These are phyloP conservation scores for Lingula anatina DNA, from an alignment of 2,888 invertebrate genomes.

Conservation along the genomic window DNA sequence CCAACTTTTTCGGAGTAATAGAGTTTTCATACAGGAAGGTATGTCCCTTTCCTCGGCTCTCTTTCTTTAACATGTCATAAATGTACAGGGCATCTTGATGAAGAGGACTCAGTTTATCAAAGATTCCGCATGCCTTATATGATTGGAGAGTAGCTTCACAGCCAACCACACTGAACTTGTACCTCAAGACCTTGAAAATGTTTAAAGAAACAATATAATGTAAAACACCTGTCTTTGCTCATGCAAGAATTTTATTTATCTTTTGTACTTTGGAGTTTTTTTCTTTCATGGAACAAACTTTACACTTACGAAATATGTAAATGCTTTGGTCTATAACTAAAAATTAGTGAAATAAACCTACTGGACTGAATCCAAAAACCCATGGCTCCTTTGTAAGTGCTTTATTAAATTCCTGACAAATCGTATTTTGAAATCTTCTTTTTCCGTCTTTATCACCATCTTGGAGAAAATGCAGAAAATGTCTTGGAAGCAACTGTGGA, in stretches of 20 bases:
- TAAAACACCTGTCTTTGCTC: no score
- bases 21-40: constrained; percentile 18
- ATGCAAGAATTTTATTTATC: no score
- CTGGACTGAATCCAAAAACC: constrained; percentile 29
- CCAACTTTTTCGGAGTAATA: constrained; percentile 10
- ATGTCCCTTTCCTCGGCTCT: constrained; percentile 27
- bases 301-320: neutral
- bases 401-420: no score
- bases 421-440: no score
- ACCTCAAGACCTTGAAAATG: constrained; percentile 21
- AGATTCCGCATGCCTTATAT: constrained; percentile 18
- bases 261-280: no score
- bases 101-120: constrained; percentile 15
- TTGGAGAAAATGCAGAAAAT: constrained; percentile 19
- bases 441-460: constrained; percentile 6
- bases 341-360: constrained; percentile 9
- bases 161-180: constrained; percentile 19
- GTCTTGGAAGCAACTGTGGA: constrained; percentile 27
- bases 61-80: constrained; percentile 33
- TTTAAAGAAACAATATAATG: no score
- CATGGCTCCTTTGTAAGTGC: constrained; percentile 24
- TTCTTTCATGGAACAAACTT: no score
- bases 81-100: constrained; percentile 31
- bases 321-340: neutral
- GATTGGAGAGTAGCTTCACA: constrained; percentile 23